These are phyloP conservation scores for Anabacerthia variegaticeps DNA, from an alignment of 2,797 vertebrate genomes.

Conservation along the genomic window DNA sequence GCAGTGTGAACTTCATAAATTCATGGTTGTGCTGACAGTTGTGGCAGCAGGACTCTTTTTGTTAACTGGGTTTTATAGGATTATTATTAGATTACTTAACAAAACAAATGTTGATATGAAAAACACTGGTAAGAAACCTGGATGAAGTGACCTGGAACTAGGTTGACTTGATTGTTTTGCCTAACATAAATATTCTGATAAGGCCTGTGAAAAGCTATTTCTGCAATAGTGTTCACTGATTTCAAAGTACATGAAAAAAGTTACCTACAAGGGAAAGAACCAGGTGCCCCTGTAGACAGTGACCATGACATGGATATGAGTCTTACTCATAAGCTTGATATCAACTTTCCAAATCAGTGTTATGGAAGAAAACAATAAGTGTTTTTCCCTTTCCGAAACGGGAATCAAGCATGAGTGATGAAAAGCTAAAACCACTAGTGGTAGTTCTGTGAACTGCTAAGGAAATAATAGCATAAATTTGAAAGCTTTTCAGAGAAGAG, in stretches of 20 bases:
- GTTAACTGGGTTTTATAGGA: background rate
- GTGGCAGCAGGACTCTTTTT: background rate
- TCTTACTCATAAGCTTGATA: background rate
- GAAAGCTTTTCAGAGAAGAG: background rate
- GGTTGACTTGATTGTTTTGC: background rate
- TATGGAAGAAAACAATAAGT: background rate
- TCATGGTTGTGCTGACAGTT: background rate
- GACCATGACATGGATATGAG: background rate
- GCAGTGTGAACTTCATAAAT: background rate
- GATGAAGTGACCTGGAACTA: background rate
- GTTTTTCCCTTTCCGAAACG: background rate
- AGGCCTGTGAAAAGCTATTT: background rate
- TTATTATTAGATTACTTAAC: background rate
- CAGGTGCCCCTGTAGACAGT: background rate
- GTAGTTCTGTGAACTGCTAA: background rate
- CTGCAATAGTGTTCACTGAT: background rate
- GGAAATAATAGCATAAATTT: background rate
- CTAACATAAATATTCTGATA: background rate
- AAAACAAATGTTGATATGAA: background rate
- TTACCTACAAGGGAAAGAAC: background rate
- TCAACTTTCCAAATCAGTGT: background rate
- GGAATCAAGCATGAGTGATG: background rate
- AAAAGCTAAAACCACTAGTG: background rate
- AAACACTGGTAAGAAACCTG: background rate
- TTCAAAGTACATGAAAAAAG: background rate